phyloP scores from a whole-genome alignment of 2,113 vertebrate species.

The Nothoprocta perdicaria region DNA sequence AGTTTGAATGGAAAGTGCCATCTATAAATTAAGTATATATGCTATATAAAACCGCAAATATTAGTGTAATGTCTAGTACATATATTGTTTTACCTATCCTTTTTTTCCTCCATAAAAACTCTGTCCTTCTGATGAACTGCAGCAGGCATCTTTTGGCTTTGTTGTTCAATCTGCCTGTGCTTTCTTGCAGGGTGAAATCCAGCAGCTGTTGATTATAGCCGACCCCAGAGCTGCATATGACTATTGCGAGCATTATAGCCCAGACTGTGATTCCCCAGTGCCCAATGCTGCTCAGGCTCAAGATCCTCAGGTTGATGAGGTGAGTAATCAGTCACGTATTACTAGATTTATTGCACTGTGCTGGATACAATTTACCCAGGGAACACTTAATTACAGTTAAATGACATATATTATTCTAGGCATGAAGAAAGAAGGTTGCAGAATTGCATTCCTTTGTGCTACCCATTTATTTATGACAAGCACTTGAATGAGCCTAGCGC shows the following conservation, averaged over 20 bases:
- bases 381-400: constrained; percentile 6
- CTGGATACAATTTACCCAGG: not conserved
- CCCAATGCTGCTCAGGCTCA: constrained; percentile 89
- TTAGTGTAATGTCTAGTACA: not conserved
- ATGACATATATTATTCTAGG: not conserved
- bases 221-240: constrained; percentile 94
- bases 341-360: constrained; percentile 30
- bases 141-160: not conserved
- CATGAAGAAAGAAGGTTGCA: not conserved
- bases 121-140: not conserved
- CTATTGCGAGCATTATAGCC: constrained; percentile 97
- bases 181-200: constrained; percentile 92
- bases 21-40: not conserved
- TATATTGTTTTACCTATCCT: not conserved
- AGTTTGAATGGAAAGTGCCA: not conserved
- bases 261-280: constrained; percentile 91
- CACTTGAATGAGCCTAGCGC: not conserved
- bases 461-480: not conserved
- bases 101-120: not conserved
- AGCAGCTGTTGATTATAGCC: constrained; percentile 90
- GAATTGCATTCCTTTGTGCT: not conserved
- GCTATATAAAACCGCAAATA: not conserved
- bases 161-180: not conserved
- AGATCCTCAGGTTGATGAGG: constrained; percentile 86
- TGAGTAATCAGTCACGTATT: constrained; percentile 61